Percentiles rank a stretch among this genome's conserved stretches.
phyloP scores from a whole-genome alignment of 1,140 invertebrate species.

The Muscidifurax raptorellus region DNA sequence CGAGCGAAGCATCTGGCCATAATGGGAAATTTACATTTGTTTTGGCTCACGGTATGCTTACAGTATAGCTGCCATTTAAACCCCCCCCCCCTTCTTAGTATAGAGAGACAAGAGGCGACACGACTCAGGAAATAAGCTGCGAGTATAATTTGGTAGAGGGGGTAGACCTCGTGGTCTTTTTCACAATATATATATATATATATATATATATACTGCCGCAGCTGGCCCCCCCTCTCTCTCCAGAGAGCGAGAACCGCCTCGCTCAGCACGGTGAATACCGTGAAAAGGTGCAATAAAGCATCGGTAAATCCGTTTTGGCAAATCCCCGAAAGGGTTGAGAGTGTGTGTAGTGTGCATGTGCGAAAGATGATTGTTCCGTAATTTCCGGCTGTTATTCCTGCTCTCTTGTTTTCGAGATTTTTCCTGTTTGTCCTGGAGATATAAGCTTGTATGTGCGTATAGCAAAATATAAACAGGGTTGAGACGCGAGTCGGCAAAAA shows the following conservation, averaged over 20 bases:
- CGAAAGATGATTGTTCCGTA: neutral
- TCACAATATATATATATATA: too few species aligned
- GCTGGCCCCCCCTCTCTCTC: slow-evolving; percentile 17
- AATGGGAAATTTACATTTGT: neutral
- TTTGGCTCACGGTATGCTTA: neutral
- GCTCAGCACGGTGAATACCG: slow-evolving; percentile 25
- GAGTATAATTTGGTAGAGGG: neutral
- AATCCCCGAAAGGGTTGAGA: slow-evolving; percentile 17
- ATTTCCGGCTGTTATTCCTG: neutral
- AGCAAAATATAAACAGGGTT: neutral
- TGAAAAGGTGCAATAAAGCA: slow-evolving; percentile 43
- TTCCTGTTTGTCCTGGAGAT: neutral
- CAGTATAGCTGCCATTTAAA: neutral
- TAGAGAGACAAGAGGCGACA: neutral
- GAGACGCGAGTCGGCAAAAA: neutral
- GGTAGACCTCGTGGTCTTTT: neutral
- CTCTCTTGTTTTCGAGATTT: neutral
- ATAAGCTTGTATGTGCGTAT: too few species aligned
- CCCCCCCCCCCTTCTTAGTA: too few species aligned
- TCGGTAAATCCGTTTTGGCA: slow-evolving; percentile 45
- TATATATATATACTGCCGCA: neutral
- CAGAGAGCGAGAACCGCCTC: slow-evolving; percentile 21
- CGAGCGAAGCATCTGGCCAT: neutral
- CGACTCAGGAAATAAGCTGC: slow-evolving; percentile 7
- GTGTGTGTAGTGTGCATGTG: neutral